phyloP scores from a whole-genome alignment of 1,140 invertebrate species.

The Ceratina japonica region DNA sequence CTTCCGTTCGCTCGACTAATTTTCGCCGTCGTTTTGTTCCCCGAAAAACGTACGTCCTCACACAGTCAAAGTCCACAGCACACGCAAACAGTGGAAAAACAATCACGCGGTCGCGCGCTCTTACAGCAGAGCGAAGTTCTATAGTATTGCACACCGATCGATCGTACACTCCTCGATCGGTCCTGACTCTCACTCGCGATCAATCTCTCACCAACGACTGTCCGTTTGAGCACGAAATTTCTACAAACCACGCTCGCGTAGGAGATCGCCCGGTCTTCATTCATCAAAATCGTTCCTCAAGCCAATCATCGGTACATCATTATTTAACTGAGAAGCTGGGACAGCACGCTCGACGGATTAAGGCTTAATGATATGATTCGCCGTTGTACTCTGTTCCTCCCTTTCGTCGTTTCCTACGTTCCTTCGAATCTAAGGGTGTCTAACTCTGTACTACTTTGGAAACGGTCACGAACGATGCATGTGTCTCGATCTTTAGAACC shows the following conservation, averaged over 20 bases:
- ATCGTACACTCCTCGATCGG: slow-evolving; percentile 50
- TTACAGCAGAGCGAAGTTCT: no score
- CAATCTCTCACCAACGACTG: no score
- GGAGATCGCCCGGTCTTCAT: background rate
- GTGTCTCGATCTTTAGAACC: background rate
- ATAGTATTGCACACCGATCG: slow-evolving; percentile 21
- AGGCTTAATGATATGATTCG: slow-evolving; percentile 69
- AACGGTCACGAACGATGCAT: background rate
- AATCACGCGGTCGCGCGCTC: no score
- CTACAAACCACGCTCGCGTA: no score
- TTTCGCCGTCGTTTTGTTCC: background rate
- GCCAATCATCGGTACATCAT: slow-evolving; percentile 16
- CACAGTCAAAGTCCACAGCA: no score
- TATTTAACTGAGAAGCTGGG: slow-evolving; percentile 31
- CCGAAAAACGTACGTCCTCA: no score
- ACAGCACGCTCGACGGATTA: slow-evolving; percentile 65
- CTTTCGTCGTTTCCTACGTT: slow-evolving; percentile 23
- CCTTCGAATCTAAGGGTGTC: background rate
- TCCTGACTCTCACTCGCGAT: background rate
- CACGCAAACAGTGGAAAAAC: no score
- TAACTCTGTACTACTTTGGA: background rate
- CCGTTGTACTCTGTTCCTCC: slow-evolving; percentile 57
- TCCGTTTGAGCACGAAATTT: no score
- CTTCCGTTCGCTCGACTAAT: slow-evolving; percentile 4
- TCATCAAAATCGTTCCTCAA: no score